These are phyloP conservation scores for Cepaea hortensis DNA, from an alignment of 2,888 invertebrate genomes.

Conservation along the genomic window DNA sequence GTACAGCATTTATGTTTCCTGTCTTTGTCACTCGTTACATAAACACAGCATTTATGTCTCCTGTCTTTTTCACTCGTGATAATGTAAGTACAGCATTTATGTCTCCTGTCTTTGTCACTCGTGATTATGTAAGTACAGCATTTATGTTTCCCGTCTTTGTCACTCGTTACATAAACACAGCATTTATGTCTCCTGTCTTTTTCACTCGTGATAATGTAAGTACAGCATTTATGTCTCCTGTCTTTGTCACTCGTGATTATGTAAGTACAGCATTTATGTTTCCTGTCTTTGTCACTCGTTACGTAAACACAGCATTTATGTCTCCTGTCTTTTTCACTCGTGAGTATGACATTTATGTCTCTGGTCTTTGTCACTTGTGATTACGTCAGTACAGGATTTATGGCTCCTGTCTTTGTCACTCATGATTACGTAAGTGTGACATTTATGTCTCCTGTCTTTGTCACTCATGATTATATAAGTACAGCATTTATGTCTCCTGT, in stretches of 20 bases:
- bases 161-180: no score
- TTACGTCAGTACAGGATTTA: background rate
- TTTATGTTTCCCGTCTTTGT: background rate
- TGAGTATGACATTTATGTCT: constrained; percentile 54
- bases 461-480: no score
- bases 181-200: no score
- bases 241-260: background rate
- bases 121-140: background rate
- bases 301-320: no score
- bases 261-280: background rate
- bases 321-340: constrained; percentile 56
- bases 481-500: constrained; percentile 42
- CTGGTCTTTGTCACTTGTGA: background rate
- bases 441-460: background rate
- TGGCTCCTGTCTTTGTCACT: background rate
- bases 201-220: constrained; percentile 74
- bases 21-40: no score
- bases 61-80: no score
- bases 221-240: background rate
- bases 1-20: background rate
- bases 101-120: background rate
- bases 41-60: no score
- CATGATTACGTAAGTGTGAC: background rate
- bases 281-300: no score
- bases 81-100: no score